Percentiles rank a stretch among this genome's conserved stretches.
These are phyloP conservation scores for Myocastor coypus DNA, from an alignment of 2,113 vertebrate species.

Conservation along the genomic window DNA sequence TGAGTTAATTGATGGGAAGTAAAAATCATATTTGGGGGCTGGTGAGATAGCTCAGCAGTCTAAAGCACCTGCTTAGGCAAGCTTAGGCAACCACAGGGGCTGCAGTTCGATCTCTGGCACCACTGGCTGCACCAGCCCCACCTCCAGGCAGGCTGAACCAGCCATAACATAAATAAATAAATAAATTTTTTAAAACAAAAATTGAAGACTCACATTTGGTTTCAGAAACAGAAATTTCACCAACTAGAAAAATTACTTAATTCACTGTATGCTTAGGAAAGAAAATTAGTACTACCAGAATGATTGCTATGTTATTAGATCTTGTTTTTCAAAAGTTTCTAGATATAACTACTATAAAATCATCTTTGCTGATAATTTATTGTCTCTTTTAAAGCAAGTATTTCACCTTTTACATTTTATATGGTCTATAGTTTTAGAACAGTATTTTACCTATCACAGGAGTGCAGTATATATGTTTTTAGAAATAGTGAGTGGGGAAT, in stretches of 20 bases:
- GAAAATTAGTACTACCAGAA: constrained; percentile 32
- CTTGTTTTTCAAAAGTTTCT: constrained; percentile 12
- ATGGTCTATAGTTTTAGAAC: neutral
- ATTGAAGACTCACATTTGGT: too few relatives aligned
- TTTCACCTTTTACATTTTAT: constrained; percentile 7
- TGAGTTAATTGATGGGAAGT: too few relatives aligned
- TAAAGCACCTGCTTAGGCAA: too few relatives aligned
- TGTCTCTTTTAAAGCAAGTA: constrained; percentile 11
- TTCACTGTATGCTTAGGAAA: neutral
- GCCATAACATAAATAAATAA: too few relatives aligned
- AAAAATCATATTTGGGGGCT: too few relatives aligned
- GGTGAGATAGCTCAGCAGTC: too few relatives aligned
- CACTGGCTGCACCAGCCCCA: too few relatives aligned
- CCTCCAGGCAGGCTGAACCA: too few relatives aligned
- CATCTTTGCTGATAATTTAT: neutral
- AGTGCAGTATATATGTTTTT: neutral
- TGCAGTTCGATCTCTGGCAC: too few relatives aligned
- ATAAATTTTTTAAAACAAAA: too few relatives aligned
- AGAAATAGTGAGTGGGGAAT: neutral
- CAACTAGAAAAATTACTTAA: constrained; percentile 1
- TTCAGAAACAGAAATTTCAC: too few relatives aligned
- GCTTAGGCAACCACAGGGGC: too few relatives aligned
- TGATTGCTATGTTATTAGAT: constrained; percentile 27
- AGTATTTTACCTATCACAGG: neutral
- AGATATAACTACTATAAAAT: neutral